These are phyloP conservation scores for Eublepharis macularius DNA, from an alignment of 2,113 vertebrate genomes.

Conservation along the genomic window DNA sequence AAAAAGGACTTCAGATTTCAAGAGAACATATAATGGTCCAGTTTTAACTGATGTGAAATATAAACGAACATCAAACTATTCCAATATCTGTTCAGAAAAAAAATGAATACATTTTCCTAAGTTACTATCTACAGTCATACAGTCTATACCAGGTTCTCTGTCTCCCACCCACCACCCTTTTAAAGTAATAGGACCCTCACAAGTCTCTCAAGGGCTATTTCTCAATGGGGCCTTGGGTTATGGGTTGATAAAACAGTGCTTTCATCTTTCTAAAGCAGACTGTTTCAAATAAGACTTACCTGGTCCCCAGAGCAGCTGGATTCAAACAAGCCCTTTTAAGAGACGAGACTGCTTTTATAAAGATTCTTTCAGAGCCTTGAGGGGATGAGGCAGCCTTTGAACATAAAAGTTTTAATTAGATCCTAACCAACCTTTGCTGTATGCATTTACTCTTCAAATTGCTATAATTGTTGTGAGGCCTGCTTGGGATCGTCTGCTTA, in stretches of 20 bases:
- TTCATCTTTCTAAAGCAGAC: background rate
- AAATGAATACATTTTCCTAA: background rate
- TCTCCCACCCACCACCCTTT: too few relatives aligned
- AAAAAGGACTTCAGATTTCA: background rate
- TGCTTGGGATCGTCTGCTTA: background rate
- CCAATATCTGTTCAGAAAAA: too few relatives aligned
- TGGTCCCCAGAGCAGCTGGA: background rate
- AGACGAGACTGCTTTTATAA: background rate
- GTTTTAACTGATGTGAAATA: background rate
- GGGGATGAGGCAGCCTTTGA: slow-evolving; percentile 20
- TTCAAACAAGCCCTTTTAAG: background rate
- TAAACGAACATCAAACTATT: background rate
- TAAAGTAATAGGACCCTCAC: too few relatives aligned
- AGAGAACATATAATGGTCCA: background rate
- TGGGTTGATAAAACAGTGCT: too few relatives aligned
- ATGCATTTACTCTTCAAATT: background rate
- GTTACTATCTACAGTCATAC: too few relatives aligned
- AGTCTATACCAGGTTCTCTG: too few relatives aligned
- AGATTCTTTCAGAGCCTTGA: background rate
- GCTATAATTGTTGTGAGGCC: background rate
- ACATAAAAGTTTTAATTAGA: slow-evolving; percentile 16
- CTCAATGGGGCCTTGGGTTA: too few relatives aligned
- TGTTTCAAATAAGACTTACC: background rate
- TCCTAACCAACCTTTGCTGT: background rate
- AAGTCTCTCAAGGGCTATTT: too few relatives aligned